Evolutionary conservation across 1,140 invertebrate genomes (phyloP).

Genomic region (Tetraneura akinire): DNA sequence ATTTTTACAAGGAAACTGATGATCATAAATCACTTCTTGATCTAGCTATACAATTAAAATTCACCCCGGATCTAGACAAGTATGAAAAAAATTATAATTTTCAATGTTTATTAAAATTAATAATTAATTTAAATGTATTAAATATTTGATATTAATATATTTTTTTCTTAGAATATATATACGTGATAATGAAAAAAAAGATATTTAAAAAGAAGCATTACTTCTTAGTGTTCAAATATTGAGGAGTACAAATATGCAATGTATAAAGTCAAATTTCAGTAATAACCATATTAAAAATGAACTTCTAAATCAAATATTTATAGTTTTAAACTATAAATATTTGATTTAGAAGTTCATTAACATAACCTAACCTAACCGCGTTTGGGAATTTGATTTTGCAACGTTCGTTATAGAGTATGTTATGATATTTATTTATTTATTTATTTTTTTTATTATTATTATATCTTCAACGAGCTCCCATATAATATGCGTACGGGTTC

Average conservation of each 20-base stretch:
- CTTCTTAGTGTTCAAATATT: slow-evolving; percentile 69
- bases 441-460: neutral
- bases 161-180: slow-evolving; percentile 74
- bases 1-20: slow-evolving; percentile 75
- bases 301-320: slow-evolving; percentile 55
- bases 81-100: slow-evolving; percentile 58
- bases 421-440: neutral
- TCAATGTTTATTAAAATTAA: too few species aligned
- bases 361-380: too few species aligned
- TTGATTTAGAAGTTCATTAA: too few species aligned
- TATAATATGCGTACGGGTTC: slow-evolving; percentile 40
- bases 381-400: slow-evolving; percentile 45
- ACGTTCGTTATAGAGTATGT: neutral
- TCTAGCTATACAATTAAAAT: slow-evolving; percentile 75
- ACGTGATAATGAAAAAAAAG: slow-evolving; percentile 75
- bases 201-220: slow-evolving; percentile 74
- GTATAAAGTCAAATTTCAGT: neutral
- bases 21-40: slow-evolving; percentile 82
- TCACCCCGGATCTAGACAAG: slow-evolving; percentile 80
- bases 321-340: slow-evolving; percentile 54
- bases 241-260: slow-evolving; percentile 58
- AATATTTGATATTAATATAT: slow-evolving; percentile 31
- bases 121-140: too few species aligned
- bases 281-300: slow-evolving; percentile 50
- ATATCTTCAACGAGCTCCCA: neutral